A percentile compares a stretch with the other conserved stretches of the same genome.
Evolutionary conservation across 2,888 invertebrate species (phyloP).

Genomic region (Ptilodon capucinus): DNA sequence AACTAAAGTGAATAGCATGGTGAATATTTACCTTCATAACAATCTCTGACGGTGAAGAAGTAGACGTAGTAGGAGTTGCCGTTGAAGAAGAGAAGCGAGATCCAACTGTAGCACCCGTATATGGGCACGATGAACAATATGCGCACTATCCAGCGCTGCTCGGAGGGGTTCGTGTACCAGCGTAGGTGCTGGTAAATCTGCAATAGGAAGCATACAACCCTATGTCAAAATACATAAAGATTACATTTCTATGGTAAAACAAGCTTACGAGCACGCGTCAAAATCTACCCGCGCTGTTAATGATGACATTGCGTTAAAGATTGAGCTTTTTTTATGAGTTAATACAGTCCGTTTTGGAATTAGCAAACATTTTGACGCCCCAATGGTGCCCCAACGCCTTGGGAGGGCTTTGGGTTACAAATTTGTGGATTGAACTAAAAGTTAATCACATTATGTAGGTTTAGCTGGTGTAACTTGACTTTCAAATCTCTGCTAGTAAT

Average conservation of each 20-base stretch:
- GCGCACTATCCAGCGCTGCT: constrained; percentile 99
- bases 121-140: constrained; percentile 99
- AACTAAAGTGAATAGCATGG: background rate
- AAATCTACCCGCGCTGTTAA: too few species aligned
- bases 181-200: constrained; percentile 99
- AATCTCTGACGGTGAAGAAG: constrained; percentile 99
- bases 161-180: constrained; percentile 99
- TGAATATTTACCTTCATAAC: constrained; percentile 93
- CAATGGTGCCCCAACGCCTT: too few species aligned
- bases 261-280: too few species aligned
- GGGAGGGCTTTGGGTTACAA: too few species aligned
- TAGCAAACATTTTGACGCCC: too few species aligned
- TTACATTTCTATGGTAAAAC: too few species aligned
- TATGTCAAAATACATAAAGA: background rate
- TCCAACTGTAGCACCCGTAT: constrained; percentile 99
- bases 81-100: constrained; percentile 98
- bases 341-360: too few species aligned
- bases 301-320: too few species aligned
- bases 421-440: too few species aligned
- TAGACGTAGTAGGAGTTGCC: constrained; percentile 99
- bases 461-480: too few species aligned
- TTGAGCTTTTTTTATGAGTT: too few species aligned
- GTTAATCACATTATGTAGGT: too few species aligned
- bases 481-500: background rate
- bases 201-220: constrained; percentile 33